Conservation (phyloP, 2,888 invertebrate genomes). For the Tipula confusa region DNA sequence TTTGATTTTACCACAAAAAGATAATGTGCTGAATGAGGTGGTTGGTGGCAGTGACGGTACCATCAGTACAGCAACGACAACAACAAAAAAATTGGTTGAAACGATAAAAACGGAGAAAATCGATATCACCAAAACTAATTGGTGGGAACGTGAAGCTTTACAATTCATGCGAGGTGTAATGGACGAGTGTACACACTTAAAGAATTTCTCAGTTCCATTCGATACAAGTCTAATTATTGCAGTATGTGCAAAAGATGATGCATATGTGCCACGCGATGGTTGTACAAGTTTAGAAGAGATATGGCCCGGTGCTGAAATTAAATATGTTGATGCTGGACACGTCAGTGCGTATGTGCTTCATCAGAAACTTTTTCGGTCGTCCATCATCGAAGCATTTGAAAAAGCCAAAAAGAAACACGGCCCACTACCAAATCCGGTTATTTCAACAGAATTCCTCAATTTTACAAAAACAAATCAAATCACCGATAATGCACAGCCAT, state of each 20-base stretch:
- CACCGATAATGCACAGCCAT: neutral
- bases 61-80: neutral
- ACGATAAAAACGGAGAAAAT: slow-evolving; percentile 43
- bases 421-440: neutral
- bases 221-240: slow-evolving; percentile 89
- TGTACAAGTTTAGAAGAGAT: slow-evolving; percentile 77
- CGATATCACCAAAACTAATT: slow-evolving; percentile 60
- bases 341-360: slow-evolving; percentile 84
- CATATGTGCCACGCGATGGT: slow-evolving; percentile 83
- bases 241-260: slow-evolving; percentile 84
- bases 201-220: slow-evolving; percentile 81
- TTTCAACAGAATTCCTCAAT: neutral
- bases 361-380: slow-evolving; percentile 76
- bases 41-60: neutral
- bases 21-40: neutral
- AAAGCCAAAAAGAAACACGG: slow-evolving; percentile 57
- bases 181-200: slow-evolving; percentile 97
- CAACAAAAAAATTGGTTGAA: neutral
- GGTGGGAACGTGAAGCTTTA: slow-evolving; percentile 72
- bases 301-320: slow-evolving; percentile 89
- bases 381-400: slow-evolving; percentile 72
- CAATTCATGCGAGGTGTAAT: slow-evolving; percentile 96
- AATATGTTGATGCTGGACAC: slow-evolving; percentile 85
- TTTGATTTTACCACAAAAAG: slow-evolving; percentile 42
- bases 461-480: neutral